These are phyloP conservation scores for Elephantulus edwardii DNA, from an alignment of 2,113 vertebrate species.

Conservation along the genomic window DNA sequence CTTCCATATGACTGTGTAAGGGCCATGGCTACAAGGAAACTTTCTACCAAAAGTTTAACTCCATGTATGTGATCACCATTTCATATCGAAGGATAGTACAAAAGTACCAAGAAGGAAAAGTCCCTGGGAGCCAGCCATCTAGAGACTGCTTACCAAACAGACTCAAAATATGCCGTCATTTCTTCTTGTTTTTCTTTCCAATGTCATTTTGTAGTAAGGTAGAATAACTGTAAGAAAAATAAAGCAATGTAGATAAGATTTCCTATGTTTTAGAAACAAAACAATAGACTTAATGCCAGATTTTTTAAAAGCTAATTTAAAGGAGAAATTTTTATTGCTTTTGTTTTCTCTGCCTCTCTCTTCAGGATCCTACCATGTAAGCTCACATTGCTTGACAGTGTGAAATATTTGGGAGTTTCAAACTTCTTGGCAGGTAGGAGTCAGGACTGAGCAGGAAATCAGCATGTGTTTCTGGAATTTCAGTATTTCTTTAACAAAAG, in stretches of 20 bases:
- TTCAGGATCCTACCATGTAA: not conserved
- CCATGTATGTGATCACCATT: not conserved
- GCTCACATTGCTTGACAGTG: not conserved
- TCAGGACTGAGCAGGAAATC: too few relatives aligned
- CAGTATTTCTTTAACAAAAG: not conserved
- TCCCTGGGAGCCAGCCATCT: not conserved
- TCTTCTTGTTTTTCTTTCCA: not conserved
- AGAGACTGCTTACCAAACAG: not conserved
- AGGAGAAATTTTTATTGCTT: not conserved
- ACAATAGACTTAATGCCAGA: not conserved
- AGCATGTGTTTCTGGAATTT: not conserved
- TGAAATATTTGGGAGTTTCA: not conserved
- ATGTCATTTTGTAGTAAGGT: not conserved
- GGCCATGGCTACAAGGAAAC: not conserved
- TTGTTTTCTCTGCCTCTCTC: not conserved
- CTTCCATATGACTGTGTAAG: not conserved
- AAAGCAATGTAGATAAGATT: not conserved
- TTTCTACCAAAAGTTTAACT: not conserved
- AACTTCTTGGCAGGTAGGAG: not conserved
- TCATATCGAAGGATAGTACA: not conserved
- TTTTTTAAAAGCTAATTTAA: not conserved
- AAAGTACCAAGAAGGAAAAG: accelerated
- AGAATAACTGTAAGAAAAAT: not conserved
- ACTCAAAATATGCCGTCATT: not conserved
- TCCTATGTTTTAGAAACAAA: not conserved